Evolutionary conservation across 1,140 invertebrate genomes (phyloP).

Genomic region (Drosophila orena): DNA sequence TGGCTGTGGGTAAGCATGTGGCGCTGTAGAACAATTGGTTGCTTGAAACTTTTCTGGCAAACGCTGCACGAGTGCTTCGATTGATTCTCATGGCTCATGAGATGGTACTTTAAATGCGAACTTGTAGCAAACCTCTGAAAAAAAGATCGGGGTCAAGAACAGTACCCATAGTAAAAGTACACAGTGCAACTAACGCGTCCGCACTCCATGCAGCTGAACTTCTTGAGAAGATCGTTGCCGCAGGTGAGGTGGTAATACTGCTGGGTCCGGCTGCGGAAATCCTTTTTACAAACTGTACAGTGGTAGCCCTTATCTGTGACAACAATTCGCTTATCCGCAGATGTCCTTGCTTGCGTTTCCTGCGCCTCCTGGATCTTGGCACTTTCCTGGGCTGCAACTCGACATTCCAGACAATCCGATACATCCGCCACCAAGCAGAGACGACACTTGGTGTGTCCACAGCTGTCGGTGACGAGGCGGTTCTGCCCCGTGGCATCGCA

Average conservation of each 20-base stretch:
- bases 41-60: slow-evolving; percentile 57
- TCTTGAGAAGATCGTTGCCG: slow-evolving; percentile 61
- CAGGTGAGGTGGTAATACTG: slow-evolving; percentile 86
- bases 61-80: slow-evolving; percentile 31
- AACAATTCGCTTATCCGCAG: slow-evolving; percentile 29
- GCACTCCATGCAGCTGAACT: slow-evolving; percentile 57
- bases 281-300: slow-evolving; percentile 86
- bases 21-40: slow-evolving; percentile 42
- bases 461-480: slow-evolving; percentile 86
- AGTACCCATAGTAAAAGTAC: neutral
- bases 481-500: slow-evolving; percentile 81
- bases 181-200: slow-evolving; percentile 48
- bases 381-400: slow-evolving; percentile 31
- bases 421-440: slow-evolving; percentile 85
- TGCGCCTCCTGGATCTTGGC: neutral
- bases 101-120: slow-evolving; percentile 76
- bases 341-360: neutral
- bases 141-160: neutral
- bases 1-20: slow-evolving; percentile 51
- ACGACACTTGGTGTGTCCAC: slow-evolving; percentile 87
- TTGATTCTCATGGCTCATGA: slow-evolving; percentile 44
- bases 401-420: slow-evolving; percentile 83
- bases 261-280: slow-evolving; percentile 86
- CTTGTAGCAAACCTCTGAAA: slow-evolving; percentile 64
- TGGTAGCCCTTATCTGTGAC: slow-evolving; percentile 70